Evolutionary conservation across 1,140 invertebrate species (phyloP).

Genomic region (Ctenoplectra terminalis): DNA sequence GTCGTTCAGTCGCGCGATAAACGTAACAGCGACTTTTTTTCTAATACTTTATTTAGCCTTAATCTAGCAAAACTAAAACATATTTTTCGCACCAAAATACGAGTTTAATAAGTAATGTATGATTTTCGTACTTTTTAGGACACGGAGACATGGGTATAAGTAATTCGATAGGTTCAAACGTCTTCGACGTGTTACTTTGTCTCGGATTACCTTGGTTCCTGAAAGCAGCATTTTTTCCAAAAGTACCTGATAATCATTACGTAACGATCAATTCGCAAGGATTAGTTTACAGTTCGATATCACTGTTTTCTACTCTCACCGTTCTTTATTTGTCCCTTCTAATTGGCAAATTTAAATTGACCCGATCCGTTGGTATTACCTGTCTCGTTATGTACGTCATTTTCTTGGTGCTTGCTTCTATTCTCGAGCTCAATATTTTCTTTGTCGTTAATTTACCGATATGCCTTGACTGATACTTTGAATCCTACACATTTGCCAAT

Average conservation of each 20-base stretch:
- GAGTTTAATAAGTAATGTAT: not conserved
- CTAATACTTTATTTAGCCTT: not conserved
- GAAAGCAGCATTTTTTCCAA: conserved; percentile 90
- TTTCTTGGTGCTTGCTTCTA: conserved; percentile 90
- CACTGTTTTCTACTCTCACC: conserved; percentile 89
- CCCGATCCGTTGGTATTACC: conserved; percentile 89
- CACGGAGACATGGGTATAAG: conserved; percentile 94
- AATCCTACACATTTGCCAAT: too few relatives aligned
- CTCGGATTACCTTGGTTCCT: conserved; percentile 94
- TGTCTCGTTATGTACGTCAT: conserved; percentile 90
- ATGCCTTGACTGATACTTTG: conserved; percentile 82
- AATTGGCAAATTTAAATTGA: conserved; percentile 90
- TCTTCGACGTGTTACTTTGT: conserved; percentile 93
- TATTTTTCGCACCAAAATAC: not conserved
- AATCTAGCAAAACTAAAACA: too few relatives aligned
- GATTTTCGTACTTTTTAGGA: conserved; percentile 82
- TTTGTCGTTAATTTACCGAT: conserved; percentile 92
- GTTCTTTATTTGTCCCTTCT: conserved; percentile 89
- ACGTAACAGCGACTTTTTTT: not conserved
- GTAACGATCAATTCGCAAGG: conserved; percentile 92
- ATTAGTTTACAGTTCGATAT: conserved; percentile 92
- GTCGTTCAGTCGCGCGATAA: not conserved
- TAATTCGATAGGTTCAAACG: conserved; percentile 94
- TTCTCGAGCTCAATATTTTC: conserved; percentile 94
- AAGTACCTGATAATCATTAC: conserved; percentile 86